Percentiles rank a stretch among this genome's conserved stretches.
Conservation (phyloP, 2,113 vertebrate species). For the Rhagologus leucostigma region DNA sequence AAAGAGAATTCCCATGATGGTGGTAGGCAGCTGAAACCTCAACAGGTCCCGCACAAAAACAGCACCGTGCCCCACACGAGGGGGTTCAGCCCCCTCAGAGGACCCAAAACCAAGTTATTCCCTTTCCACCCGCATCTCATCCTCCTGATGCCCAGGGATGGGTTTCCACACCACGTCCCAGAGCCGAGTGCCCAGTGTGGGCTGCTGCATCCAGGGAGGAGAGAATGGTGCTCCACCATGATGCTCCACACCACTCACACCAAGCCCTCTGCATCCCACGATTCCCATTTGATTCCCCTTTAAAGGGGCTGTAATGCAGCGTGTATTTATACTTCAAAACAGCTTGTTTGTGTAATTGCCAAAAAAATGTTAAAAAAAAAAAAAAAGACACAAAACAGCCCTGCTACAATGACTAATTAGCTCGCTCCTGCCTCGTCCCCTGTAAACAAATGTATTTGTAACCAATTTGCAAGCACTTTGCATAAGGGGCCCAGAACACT, state of each 20-base stretch:
- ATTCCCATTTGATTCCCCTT: background rate
- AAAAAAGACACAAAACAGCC: background rate
- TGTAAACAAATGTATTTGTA: constrained; percentile 68
- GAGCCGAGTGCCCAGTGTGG: background rate
- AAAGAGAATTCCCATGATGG: background rate
- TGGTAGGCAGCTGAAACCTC: background rate
- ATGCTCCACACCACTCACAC: background rate
- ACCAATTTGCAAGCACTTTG: constrained; percentile 63
- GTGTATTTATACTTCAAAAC: constrained; percentile 28
- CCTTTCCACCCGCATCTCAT: background rate
- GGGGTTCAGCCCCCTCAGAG: background rate
- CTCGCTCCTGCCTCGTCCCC: constrained; percentile 52
- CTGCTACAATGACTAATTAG: constrained; percentile 62
- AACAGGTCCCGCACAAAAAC: rapidly evolving
- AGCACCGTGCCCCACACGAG: rapidly evolving
- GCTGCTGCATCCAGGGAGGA: background rate
- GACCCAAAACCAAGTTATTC: rapidly evolving
- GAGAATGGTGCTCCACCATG: background rate
- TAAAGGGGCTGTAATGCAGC: background rate
- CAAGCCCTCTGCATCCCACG: background rate
- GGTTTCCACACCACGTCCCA: rapidly evolving
- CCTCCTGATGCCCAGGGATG: rapidly evolving
- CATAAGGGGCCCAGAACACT: constrained; percentile 57
- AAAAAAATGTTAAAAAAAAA: background rate
- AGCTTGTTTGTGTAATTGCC: constrained; percentile 60